phyloP scores from a whole-genome alignment of 1,140 invertebrate genomes.

The Lepidotrigona ventralis region DNA sequence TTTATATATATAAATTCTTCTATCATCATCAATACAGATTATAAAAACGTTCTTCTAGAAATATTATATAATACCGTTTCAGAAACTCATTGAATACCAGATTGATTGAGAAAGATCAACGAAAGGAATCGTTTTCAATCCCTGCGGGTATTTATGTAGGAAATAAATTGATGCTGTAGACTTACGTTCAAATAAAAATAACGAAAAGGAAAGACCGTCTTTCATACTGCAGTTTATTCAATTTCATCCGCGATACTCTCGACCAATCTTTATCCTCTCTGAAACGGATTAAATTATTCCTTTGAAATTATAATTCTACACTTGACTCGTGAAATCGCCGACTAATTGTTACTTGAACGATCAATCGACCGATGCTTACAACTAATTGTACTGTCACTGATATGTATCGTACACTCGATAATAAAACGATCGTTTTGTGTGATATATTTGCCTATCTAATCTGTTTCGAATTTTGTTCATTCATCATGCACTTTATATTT shows the following conservation, averaged over 20 bases:
- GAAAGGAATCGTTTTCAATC: conserved; percentile 14
- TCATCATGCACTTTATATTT: neutral
- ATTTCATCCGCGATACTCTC: conserved; percentile 31
- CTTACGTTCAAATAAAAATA: conserved; percentile 32
- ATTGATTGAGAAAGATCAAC: neutral
- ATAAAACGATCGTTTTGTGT: conserved; percentile 26
- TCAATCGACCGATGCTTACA: conserved; percentile 23
- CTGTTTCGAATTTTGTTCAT: neutral
- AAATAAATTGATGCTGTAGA: conserved; percentile 31
- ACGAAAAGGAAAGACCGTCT: conserved; percentile 1
- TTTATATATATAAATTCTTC: neutral
- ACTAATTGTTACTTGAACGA: conserved; percentile 35
- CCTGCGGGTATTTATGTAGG: conserved; percentile 1
- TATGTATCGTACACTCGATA: conserved; percentile 5
- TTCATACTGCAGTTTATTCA: conserved; percentile 38
- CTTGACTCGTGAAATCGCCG: conserved; percentile 11
- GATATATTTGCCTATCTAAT: neutral
- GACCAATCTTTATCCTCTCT: neutral
- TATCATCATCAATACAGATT: neutral
- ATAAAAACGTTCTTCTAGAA: neutral
- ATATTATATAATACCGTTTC: neutral
- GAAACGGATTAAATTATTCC: conserved; percentile 42
- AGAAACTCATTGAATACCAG: neutral
- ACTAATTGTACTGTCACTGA: conserved; percentile 12
- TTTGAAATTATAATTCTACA: conserved; percentile 45